A percentile compares a stretch with the other conserved stretches of the same genome.
Evolutionary conservation across 2,113 vertebrate species (phyloP).

Genomic region (Genyomyrus donnyi): DNA sequence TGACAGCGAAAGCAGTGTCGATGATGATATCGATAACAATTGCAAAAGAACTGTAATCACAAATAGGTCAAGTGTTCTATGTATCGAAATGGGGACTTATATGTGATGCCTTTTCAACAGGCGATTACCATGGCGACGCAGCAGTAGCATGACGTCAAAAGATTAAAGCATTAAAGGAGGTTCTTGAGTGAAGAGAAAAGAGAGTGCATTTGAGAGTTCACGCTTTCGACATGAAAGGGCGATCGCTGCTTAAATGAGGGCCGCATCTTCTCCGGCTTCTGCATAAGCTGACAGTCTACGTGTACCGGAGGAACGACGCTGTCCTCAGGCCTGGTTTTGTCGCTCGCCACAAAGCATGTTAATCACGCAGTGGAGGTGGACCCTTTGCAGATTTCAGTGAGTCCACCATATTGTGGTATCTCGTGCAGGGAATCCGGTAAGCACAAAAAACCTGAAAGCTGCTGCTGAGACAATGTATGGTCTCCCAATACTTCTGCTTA

Average conservation of each 20-base stretch:
- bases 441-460: not conserved
- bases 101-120: conserved; percentile 31
- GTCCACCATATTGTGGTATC: not conserved
- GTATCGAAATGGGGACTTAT: conserved; percentile 8
- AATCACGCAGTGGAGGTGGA: not conserved
- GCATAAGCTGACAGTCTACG: not conserved
- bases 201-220: not conserved
- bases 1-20: not conserved
- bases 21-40: not conserved
- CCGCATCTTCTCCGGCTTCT: not conserved
- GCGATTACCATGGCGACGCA: conserved; percentile 38
- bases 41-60: not conserved
- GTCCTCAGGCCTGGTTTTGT: not conserved
- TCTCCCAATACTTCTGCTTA: not conserved
- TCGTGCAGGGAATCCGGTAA: not conserved
- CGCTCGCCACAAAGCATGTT: not conserved
- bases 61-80: conserved; percentile 19
- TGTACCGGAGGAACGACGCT: not conserved
- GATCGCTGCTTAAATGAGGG: conserved; percentile 16
- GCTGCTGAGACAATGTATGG: not conserved
- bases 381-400: not conserved
- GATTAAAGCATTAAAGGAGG: conserved; percentile 38
- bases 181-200: conserved; percentile 33
- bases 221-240: not conserved
- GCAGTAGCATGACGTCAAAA: conserved; percentile 31